Conservation (phyloP, 2,888 invertebrate species). For the Ligdia adustata region DNA sequence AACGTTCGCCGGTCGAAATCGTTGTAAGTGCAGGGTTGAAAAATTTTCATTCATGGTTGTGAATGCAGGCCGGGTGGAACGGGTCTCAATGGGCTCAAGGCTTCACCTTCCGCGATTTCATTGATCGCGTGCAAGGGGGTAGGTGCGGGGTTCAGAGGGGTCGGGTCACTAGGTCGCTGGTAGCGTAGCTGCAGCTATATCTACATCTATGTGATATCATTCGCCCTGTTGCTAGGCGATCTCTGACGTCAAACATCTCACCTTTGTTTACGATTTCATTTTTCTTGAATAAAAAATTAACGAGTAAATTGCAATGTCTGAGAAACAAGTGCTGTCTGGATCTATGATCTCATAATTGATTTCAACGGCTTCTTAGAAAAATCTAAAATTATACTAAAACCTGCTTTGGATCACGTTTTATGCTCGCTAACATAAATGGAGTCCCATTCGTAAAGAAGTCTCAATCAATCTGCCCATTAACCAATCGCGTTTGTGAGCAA, state of each 20-base stretch:
- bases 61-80: slow-evolving; percentile 50
- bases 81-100: slow-evolving; percentile 50
- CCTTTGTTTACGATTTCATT: slow-evolving; percentile 48
- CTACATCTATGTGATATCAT: too few species aligned
- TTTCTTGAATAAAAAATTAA: slow-evolving; percentile 48
- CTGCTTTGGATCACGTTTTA: neutral
- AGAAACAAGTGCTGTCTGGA: slow-evolving; percentile 38
- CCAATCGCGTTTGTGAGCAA: slow-evolving; percentile 11
- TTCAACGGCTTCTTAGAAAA: neutral
- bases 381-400: neutral
- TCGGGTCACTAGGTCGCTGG: slow-evolving; percentile 71
- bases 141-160: slow-evolving; percentile 36
- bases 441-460: slow-evolving; percentile 6
- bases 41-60: slow-evolving; percentile 56
- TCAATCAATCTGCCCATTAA: slow-evolving; percentile 14
- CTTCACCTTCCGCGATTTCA: slow-evolving; percentile 52
- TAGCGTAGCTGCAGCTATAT: slow-evolving; percentile 29
- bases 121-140: slow-evolving; percentile 64
- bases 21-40: neutral
- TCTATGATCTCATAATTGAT: slow-evolving; percentile 13
- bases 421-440: neutral
- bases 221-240: slow-evolving; percentile 38
- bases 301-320: slow-evolving; percentile 44
- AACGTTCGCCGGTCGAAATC: too few species aligned
- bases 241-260: slow-evolving; percentile 43